Evolutionary conservation across 2,797 vertebrate species (phyloP), one percentile per base, ranked within the genome.

Genomic region (Vultur gryphus): DNA sequence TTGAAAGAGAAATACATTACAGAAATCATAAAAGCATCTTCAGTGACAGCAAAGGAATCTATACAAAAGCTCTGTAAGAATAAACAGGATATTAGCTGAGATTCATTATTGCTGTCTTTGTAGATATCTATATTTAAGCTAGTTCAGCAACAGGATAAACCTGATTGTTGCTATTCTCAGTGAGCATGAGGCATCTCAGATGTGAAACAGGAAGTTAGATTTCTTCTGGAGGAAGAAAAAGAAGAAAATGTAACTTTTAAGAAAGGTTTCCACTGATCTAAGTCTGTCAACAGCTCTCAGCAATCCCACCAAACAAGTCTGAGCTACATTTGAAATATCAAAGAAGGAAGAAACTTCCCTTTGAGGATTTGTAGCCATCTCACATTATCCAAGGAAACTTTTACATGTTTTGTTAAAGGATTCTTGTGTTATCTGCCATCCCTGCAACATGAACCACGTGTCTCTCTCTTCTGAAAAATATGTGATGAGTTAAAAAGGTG

Each of bases 11-110:
- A 97, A 97, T 94, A 92, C 86, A 92, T 96, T 94, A 93, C 84
- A 97, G 96, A 98, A 98, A 97, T 97, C 95, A 89, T 87, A 95
- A 95, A 95, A 83, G 75, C 84, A 71, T 73, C 79, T 95, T 93
- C 94, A 88, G 84, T 95, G 87, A 96, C 91, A 94, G 87, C 89
- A 95, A 91, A 97, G 86, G 79, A 94, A 95, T 94, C 95, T 61
- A 67, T 81, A 88, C 84, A 93, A 94, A 95, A 95, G 72, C 84
- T 86, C n/a, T 65, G 77, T 64, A 88, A 91, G 92, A 92, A 96
- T 75, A 77, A 92, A 94, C 75, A 78, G 46, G 73, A 91, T 94
- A 96, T 97, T 94, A 97, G 72, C 72, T 52, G 89, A 91, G 76
- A 91, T 92, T 96, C 89, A 78, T 96, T 95, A 96, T 1, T 89